Evolutionary conservation across 2,888 invertebrate species (phyloP), one percentile per base, ranked within the genome.

Genomic region (Clanis bilineata): DNA sequence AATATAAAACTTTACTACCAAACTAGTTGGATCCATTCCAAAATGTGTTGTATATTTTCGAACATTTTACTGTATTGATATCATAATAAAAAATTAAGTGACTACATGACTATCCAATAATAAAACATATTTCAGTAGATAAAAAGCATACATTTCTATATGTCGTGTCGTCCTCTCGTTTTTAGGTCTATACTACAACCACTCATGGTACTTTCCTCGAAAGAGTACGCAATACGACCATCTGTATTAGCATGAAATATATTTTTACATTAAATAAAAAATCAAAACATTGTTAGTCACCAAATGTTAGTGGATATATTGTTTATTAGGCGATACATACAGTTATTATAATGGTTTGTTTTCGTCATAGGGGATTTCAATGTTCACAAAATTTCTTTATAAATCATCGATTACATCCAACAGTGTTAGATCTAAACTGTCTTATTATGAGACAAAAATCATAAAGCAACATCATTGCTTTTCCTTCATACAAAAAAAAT

Each of bases 401-500:
- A 64, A 71, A 69, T 58, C 71, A 74, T 77, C 73, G 71, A 70
- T 64, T 63, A 71, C 70, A 67, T 66, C 60, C 68, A 73, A 68
- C 77, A 74, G 74, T 73, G 73, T 76, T 72, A 74, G 72, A 70
- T 73, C 68, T 67, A 73, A 70, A 65, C 56, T 47, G 51, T 58
- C 51, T 58, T 58, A 58, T 12, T 45, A 38, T 66, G 72, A 71
- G 68, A 64, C 68, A 68, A 70, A 66, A 66, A 71, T 66, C 62
- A 64, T 61, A 62, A 64, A 62, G 62, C 60, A 64, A n/a, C 74
- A 76, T 77, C 69, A 78, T 86, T 85, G 84, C 68, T 85, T 86
- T 86, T 86, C 85, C 86, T 86, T 86, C 85, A 71, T 76, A 76
- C 25, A 51, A 25, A 51, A 72, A 56, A 44, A 10, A 38, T 51